Evolutionary conservation across 64 coral and sea anemone species (phyloP), one percentile per base, ranked within the genome.

Genomic region (Actinia equina): DNA sequence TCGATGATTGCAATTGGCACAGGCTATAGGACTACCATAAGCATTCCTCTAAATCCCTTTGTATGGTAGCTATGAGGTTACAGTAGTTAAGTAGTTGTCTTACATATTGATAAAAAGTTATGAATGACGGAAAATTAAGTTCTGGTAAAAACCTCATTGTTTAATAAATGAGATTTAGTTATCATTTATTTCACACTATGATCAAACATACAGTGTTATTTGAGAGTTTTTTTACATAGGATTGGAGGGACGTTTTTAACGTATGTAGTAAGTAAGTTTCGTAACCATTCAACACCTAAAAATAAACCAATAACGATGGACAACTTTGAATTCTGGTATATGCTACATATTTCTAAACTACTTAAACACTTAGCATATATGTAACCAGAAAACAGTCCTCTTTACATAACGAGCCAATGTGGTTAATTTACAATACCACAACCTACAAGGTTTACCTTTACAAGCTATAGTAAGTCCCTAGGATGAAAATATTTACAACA

Each of bases 141-240:
- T 9, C n/a, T 65, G 62, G 19, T 65, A 23, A 65, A 23, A 74
- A 74, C 25, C 69, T 27, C 69, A 74, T 30, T 74, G 62, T 74
- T 74, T 74, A 74, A 74, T 26, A 30, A 74, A 74, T 41, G 69
- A 74, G 69, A 74, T 74, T 74, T 74, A 74, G 27, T 74, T 30
- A 74, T 22, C 7, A 52, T 81, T 81, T 81, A 81, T 81, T 81
- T 81, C 43, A 81, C 78, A 81, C 78, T 81, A 81, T 81, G 45
- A 81, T 81, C 78, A 52, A 81, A 81, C 51, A 81, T 49, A 81
- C 78, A 81, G 43, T 81, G 78, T 52, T 79, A 4, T 30, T 20
- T 52, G 78, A 44, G 62, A 57, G 4, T 52, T 81, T 49, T 37
- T 37, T 20, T 81, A 81, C 78, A 81, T 22, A 17, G 15, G 55